Conservation (phyloP, 2,888 invertebrate genomes). For the Tineola bisselliella region DNA sequence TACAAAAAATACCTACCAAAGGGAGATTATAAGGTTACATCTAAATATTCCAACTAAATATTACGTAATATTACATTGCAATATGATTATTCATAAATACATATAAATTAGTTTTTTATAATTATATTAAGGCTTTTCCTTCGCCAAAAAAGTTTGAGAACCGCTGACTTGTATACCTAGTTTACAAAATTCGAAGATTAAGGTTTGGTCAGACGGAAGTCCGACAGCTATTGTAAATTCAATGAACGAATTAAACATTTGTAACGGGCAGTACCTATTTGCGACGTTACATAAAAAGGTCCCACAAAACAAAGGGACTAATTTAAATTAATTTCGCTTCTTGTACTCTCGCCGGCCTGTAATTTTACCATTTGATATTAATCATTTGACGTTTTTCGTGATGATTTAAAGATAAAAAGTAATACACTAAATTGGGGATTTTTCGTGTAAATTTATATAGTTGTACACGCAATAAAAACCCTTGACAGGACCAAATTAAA, state of each 20-base stretch:
- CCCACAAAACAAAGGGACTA: not conserved
- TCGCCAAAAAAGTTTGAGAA: too few relatives aligned
- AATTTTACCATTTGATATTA: slow-evolving; percentile 1
- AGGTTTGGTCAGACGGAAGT: not conserved
- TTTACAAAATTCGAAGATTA: not conserved
- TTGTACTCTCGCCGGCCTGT: not conserved
- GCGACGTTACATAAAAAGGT: not conserved
- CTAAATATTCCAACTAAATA: too few relatives aligned
- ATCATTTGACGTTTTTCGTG: slow-evolving; percentile 7
- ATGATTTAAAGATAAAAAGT: not conserved
- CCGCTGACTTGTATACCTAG: not conserved
- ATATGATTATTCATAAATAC: too few relatives aligned
- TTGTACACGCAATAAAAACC: not conserved
- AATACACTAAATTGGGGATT: not conserved
- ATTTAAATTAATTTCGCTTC: slow-evolving; percentile 1
- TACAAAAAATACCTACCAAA: too few relatives aligned
- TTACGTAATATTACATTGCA: too few relatives aligned
- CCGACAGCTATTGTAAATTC: not conserved
- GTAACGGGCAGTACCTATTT: not conserved
- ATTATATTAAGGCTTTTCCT: too few relatives aligned
- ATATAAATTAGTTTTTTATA: too few relatives aligned
- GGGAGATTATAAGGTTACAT: too few relatives aligned
- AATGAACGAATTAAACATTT: not conserved
- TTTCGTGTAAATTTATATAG: not conserved
- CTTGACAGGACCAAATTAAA: not conserved